These are phyloP conservation scores for Antheraea assamensis DNA, from an alignment of 2,888 invertebrate genomes.

Conservation along the genomic window DNA sequence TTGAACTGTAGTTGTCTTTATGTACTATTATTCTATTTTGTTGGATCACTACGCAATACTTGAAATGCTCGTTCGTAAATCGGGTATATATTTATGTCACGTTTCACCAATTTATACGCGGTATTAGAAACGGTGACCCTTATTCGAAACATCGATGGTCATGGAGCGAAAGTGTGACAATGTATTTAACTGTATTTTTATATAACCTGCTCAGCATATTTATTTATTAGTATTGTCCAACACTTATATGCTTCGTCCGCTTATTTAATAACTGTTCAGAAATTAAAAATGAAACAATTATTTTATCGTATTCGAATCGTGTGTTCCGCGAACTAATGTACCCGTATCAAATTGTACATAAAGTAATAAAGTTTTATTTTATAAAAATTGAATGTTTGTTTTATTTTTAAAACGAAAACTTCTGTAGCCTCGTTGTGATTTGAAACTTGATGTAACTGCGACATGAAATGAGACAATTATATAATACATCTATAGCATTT, in stretches of 20 bases:
- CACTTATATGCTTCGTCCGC: not conserved
- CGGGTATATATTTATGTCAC: too few species aligned
- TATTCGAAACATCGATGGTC: not conserved
- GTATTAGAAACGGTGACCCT: not conserved
- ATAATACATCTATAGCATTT: too few species aligned
- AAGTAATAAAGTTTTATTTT: conserved; percentile 79
- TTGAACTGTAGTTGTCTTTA: too few species aligned
- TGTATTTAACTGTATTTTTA: not conserved
- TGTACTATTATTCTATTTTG: too few species aligned
- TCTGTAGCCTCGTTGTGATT: not conserved
- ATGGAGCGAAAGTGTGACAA: not conserved
- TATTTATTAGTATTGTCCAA: not conserved
- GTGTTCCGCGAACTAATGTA: conserved; percentile 68
- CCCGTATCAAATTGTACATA: conserved; percentile 75
- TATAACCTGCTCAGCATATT: not conserved
- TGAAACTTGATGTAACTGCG: too few species aligned
- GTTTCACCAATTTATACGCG: too few species aligned
- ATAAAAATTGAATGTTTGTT: conserved; percentile 59
- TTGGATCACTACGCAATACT: too few species aligned
- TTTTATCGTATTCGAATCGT: conserved; percentile 60
- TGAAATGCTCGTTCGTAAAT: too few species aligned
- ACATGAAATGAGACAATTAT: too few species aligned
- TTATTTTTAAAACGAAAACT: conserved; percentile 41
- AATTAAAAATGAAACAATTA: conserved; percentile 38
- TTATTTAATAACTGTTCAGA: conserved; percentile 20